phyloP scores from a whole-genome alignment of 2,888 invertebrate genomes.

The Geophilus truncorum region DNA sequence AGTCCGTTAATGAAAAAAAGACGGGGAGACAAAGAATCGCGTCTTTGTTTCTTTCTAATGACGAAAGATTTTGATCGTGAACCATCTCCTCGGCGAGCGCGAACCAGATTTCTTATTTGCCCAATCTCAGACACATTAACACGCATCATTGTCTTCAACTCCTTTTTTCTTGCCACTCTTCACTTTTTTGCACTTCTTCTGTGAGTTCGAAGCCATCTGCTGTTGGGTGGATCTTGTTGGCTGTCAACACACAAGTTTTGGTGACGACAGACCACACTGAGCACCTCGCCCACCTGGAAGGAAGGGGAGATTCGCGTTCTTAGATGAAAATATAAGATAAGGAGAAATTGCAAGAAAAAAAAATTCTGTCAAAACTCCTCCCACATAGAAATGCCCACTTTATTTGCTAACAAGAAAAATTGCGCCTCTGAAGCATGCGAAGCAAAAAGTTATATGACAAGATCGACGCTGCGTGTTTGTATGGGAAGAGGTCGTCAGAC shows the following conservation, averaged over 20 bases:
- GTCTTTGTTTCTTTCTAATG: constrained; percentile 13
- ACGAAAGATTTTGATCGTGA: background rate
- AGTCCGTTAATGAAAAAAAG: constrained; percentile 7
- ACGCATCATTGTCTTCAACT: background rate
- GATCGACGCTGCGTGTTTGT: background rate
- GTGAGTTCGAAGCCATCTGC: background rate
- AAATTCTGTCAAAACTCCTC: background rate
- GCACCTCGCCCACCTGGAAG: constrained; percentile 13
- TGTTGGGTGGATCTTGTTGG: background rate
- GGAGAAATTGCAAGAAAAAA: background rate
- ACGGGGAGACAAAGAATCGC: background rate
- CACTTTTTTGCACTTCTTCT: background rate
- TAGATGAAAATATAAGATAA: background rate
- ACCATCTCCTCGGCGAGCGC: background rate
- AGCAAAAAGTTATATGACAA: background rate
- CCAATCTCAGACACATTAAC: constrained; percentile 2
- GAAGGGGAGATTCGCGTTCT: background rate
- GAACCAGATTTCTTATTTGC: constrained; percentile 6
- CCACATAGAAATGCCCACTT: background rate
- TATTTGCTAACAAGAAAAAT: constrained; percentile 6
- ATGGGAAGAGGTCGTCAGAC: background rate
- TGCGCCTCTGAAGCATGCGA: background rate
- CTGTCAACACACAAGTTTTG: background rate
- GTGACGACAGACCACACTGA: constrained; percentile 10
- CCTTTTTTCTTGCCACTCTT: background rate